phyloP scores from a whole-genome alignment of 2,113 vertebrate genomes.

The Hippocampus abdominalis region DNA sequence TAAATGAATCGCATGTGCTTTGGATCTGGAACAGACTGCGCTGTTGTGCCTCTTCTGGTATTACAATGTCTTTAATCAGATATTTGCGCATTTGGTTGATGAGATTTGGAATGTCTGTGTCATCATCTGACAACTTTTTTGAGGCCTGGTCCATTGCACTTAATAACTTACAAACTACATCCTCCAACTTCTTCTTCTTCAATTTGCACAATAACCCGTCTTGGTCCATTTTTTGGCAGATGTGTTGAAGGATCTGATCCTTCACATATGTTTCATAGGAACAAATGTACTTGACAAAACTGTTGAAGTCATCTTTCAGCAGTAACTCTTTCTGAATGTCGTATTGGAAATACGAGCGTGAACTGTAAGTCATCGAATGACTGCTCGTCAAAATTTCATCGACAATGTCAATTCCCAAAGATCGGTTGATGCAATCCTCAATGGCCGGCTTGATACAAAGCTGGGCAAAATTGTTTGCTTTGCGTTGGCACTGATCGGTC shows the following conservation, averaged over 20 bases:
- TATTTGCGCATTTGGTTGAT: constrained; percentile 20
- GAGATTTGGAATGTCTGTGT: constrained; percentile 20
- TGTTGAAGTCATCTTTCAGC: constrained; percentile 23
- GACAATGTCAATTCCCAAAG: constrained; percentile 51
- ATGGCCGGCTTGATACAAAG: constrained; percentile 53
- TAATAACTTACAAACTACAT: constrained; percentile 7
- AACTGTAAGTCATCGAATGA: constrained; percentile 27
- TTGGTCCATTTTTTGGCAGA: constrained; percentile 14
- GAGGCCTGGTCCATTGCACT: constrained; percentile 1
- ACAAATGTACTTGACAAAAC: constrained; percentile 32
- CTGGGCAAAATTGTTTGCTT: constrained; percentile 41
- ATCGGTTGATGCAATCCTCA: constrained; percentile 25
- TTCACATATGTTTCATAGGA: constrained; percentile 54
- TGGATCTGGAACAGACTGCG: constrained; percentile 27
- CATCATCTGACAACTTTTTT: constrained; percentile 21
- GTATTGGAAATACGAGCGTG: constrained; percentile 48
- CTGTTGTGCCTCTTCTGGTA: constrained; percentile 30
- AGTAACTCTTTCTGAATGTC: constrained; percentile 47
- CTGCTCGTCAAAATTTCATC: constrained; percentile 35
- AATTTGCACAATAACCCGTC: constrained; percentile 20
- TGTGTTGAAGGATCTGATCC: constrained; percentile 28
- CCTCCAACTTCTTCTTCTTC: constrained; percentile 5
- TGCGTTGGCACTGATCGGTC: constrained; percentile 40
- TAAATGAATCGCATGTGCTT: constrained; percentile 21
- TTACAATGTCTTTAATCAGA: constrained; percentile 30